A percentile compares a stretch with the other conserved stretches of the same genome.
These are phyloP conservation scores for Malurus melanocephalus DNA, from an alignment of 2,113 vertebrate genomes.

Conservation along the genomic window DNA sequence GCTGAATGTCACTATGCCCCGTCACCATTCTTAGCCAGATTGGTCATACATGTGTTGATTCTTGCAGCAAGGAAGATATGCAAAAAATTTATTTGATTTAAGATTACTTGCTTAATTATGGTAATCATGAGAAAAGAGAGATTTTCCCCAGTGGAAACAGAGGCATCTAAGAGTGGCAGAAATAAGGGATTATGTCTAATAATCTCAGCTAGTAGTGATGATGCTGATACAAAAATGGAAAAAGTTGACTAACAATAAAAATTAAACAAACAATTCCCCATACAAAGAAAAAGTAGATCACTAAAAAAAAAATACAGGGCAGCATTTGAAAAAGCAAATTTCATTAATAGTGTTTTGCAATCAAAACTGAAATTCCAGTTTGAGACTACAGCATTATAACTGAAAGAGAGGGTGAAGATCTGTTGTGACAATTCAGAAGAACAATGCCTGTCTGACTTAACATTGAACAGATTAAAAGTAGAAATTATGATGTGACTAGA, in stretches of 20 bases:
- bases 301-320: not conserved
- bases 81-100: not conserved
- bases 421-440: not conserved
- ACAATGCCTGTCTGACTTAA: not conserved
- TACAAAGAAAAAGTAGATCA: rapidly evolving
- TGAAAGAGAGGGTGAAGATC: not conserved
- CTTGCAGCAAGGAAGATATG: not conserved
- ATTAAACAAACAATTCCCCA: not conserved
- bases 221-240: not conserved
- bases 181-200: not conserved
- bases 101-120: not conserved
- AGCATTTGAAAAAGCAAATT: not conserved
- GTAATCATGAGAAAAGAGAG: not conserved
- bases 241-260: not conserved
- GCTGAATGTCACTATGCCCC: not conserved
- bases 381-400: not conserved
- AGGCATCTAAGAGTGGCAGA: not conserved
- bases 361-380: not conserved
- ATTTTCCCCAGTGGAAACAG: not conserved
- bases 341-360: not conserved
- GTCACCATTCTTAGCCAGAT: not conserved
- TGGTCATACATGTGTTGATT: not conserved
- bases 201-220: not conserved
- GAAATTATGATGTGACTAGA: not conserved
- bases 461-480: not conserved